A percentile compares a stretch with the other conserved stretches of the same genome.
phyloP scores from a whole-genome alignment of 2,797 vertebrate genomes.

The Dendrocincla tyrannina region DNA sequence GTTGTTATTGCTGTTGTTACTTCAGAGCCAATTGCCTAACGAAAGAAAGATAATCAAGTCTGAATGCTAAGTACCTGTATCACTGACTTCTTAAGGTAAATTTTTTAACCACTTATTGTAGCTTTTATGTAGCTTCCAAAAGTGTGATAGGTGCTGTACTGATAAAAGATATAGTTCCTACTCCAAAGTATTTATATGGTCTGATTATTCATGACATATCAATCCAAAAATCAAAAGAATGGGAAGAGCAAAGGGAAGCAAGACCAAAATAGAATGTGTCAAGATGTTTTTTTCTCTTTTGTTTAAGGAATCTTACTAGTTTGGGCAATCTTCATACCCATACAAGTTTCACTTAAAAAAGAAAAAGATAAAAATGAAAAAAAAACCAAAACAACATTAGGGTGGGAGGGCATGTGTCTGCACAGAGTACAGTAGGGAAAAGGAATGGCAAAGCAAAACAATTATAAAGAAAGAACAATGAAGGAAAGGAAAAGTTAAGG shows the following conservation, averaged over 20 bases:
- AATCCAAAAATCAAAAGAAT: neutral
- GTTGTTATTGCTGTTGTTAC: neutral
- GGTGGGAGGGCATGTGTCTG: neutral
- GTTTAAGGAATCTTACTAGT: neutral
- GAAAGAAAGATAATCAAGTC: neutral
- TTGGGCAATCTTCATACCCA: neutral
- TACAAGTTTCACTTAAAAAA: neutral
- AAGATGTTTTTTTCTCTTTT: neutral
- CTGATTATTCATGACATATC: neutral
- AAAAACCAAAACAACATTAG: neutral
- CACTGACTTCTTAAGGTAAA: neutral
- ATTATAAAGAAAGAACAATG: neutral
- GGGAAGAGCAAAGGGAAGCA: neutral
- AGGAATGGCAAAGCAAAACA: neutral
- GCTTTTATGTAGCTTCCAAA: neutral
- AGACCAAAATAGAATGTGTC: neutral
- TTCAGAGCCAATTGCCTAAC: neutral
- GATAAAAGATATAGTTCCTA: neutral
- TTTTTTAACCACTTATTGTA: neutral
- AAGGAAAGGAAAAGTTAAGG: neutral
- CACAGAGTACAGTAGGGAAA: neutral
- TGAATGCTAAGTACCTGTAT: neutral
- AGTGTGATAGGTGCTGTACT: neutral
- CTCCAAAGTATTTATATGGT: neutral
- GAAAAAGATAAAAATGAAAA: neutral